Base-by-base conservation (phyloP, 2,797 vertebrate species). In the Hybognathus amarus region DNA sequence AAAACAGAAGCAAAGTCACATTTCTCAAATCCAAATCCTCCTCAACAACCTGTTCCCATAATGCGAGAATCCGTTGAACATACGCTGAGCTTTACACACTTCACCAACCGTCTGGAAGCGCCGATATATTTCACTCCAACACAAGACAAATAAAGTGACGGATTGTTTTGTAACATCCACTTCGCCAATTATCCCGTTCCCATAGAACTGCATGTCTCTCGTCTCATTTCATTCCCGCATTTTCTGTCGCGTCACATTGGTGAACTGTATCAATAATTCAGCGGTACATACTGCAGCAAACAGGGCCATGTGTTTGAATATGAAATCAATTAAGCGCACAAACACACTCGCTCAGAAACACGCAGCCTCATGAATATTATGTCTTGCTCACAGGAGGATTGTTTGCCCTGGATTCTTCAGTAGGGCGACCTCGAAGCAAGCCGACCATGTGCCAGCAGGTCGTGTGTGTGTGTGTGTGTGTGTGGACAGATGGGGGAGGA, bases 381-480 rank as follows among this genome's bases (percentile, higher is more conserved):
- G 52, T 76, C 33, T 36, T 59, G 73, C 52, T 59, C 73, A 59
- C 73, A 1, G 52, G 73, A 76, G 73, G 73, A 59, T 76, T 22
- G 30, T 24, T 59, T 59, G 73, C 73, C 73, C 73, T 59, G 73
- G 33, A 56, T 76, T 59, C 73, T 76, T 76, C 52, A 76, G n/a
- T 22, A 40, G 73, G 52, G 52, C 30, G 20, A 38, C 50, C 50
- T 75, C 12, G 3, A 76, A 2, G 22, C 73, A 38, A 40, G 20
- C 22, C 33, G 20, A 76, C 50, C 52, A 33, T 13, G 78, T 52
- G 78, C 64, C 11, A 38, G 61, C 27, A 30, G 4, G 8, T 24
- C 6, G 22, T 45, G 59, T 47, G 27, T 75, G 88, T 83, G 89
- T 87, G 71, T 85, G 87, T 86, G 86, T 89, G 54, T 66, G 63